A percentile compares a stretch with the other conserved stretches of the same genome.
phyloP scores from a whole-genome alignment of 2,888 invertebrate species.

The Brachypalpus laphriformis region DNA sequence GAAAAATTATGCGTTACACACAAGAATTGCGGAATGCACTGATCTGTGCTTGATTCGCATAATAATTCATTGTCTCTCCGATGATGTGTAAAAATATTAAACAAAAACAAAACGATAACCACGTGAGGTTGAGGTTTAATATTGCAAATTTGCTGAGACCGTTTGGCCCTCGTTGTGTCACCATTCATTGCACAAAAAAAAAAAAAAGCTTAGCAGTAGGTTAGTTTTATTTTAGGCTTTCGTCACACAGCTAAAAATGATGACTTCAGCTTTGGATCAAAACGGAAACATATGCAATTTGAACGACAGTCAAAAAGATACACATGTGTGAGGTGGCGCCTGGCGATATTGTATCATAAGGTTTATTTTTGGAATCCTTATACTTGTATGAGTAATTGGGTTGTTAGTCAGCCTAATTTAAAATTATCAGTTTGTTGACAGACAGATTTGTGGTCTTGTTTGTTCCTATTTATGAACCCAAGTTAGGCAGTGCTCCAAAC shows the following conservation, averaged over 20 bases:
- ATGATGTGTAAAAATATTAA: slow-evolving; percentile 5
- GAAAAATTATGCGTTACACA: slow-evolving; percentile 42
- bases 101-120: slow-evolving; percentile 30
- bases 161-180: slow-evolving; percentile 42
- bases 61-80: slow-evolving; percentile 20
- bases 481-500: too few relatives aligned
- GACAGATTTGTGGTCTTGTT: not conserved
- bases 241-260: slow-evolving; percentile 5
- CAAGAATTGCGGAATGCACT: slow-evolving; percentile 36
- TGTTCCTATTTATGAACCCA: not conserved
- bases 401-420: not conserved
- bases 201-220: slow-evolving; percentile 10
- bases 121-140: slow-evolving; percentile 17
- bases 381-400: not conserved
- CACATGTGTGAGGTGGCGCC: not conserved
- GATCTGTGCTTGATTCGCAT: slow-evolving; percentile 32
- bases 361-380: not conserved
- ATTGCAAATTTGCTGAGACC: slow-evolving; percentile 35
- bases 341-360: not conserved
- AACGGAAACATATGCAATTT: slow-evolving; percentile 30
- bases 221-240: slow-evolving; percentile 12
- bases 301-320: not conserved
- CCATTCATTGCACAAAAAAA: not conserved
- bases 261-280: slow-evolving; percentile 1
- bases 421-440: not conserved